Base-by-base conservation (phyloP, 2,113 vertebrate species). In the Gymnorhina tibicen region DNA sequence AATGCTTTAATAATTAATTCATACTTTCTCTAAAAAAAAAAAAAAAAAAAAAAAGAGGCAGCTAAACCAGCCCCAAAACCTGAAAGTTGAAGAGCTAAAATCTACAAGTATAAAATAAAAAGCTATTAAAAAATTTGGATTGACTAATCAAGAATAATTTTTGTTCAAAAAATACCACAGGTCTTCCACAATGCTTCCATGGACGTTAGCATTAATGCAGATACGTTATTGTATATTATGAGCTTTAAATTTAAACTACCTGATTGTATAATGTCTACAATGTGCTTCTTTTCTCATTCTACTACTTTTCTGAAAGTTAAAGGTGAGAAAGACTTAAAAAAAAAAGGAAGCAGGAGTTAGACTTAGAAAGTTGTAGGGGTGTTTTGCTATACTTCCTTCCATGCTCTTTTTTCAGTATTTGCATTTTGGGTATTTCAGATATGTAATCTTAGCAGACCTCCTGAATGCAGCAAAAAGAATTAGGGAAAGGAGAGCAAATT, bases 331-430 rank as follows among this genome's bases (percentile, higher is more conserved):
- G 69, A 33, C 2, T 16, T 27, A 5, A 14, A 14, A 74, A 63
- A 50, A 10, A 13, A 75, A 39, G 5, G 2, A 7, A 16, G 16
- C 3, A 18, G 19, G 23, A 75, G 11, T 50, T 70, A 27, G 35
- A 59, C 19, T 59, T 62, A 2, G 7, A 26, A 64, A 90, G 21
- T 42, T 58, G 30, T 2, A 3, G 3, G 2, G 3, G 2, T 2
- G 27, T 44, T 85, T 60, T 60, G 64, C n/a, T 21, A 4, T 52
- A 53, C 11, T 79, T 83, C 7, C n/a, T 64, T 64, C 22, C 11
- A 39, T 3, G 3, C 13, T n/a, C 3, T 44, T 50, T 68, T 94
- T 63, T 75, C 13, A 79, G 9, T 63, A 30, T 63, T 70, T 72
- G 24, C 19, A 39, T 56, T 93, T 87, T 59, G 30, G 18, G 27